These are phyloP conservation scores for Lynx canadensis DNA, from an alignment of 2,113 vertebrate species.

Conservation along the genomic window DNA sequence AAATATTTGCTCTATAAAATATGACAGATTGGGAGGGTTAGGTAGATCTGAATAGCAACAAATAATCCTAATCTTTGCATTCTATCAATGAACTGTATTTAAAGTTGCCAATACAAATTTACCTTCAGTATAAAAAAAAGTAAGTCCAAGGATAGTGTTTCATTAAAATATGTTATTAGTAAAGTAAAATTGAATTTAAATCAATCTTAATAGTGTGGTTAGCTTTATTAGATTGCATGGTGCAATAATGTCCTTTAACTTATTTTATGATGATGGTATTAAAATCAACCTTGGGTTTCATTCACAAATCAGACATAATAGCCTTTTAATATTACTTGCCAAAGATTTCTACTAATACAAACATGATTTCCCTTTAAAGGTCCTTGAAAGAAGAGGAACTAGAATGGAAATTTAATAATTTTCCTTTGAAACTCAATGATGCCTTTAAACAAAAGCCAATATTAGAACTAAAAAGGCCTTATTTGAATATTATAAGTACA, in stretches of 20 bases:
- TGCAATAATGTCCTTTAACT: slow-evolving; percentile 82
- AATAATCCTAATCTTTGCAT: slow-evolving; percentile 1
- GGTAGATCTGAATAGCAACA: not conserved
- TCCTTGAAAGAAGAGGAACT: slow-evolving; percentile 37
- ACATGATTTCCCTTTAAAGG: slow-evolving; percentile 33
- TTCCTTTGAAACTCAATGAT: slow-evolving; percentile 44
- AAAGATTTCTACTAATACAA: not conserved
- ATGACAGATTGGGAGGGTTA: slow-evolving; percentile 40
- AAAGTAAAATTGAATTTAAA: slow-evolving; percentile 81
- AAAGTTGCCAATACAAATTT: slow-evolving; percentile 68
- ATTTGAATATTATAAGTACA: not conserved
- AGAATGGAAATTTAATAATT: not conserved
- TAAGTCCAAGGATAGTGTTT: slow-evolving; percentile 70
- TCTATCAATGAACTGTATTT: slow-evolving; percentile 11
- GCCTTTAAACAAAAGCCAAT: not conserved
- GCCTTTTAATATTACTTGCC: slow-evolving; percentile 66
- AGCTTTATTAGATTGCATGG: slow-evolving; percentile 80
- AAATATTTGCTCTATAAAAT: slow-evolving; percentile 71
- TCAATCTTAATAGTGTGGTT: slow-evolving; percentile 78
- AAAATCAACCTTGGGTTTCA: slow-evolving; percentile 61
- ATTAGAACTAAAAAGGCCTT: slow-evolving; percentile 12
- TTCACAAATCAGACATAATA: slow-evolving; percentile 74
- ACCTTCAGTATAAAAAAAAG: slow-evolving; percentile 59
- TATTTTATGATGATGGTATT: slow-evolving; percentile 79
- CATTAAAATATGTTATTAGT: slow-evolving; percentile 79